Evolutionary conservation across 35 echinoderm and acorn worm species (phyloP), one percentile per base, ranked within the genome.

Genomic region (Holothuria glaberrima): DNA sequence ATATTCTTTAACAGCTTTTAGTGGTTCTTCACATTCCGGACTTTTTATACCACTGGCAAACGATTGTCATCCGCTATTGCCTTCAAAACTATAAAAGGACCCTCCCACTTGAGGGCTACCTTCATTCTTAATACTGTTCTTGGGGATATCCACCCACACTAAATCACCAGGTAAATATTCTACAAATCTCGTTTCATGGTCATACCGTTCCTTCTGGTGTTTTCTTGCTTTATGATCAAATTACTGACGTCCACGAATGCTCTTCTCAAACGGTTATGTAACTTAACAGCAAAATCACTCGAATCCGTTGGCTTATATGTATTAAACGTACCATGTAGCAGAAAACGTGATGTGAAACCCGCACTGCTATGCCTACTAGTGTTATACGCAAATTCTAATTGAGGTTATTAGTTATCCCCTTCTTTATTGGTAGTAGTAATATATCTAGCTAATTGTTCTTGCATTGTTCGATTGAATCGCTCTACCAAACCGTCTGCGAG

Each of bases 331-430:
- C 41, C 48, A 25, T n/a, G 4, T 28, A 50, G 32, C 31, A 94
- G 21, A 58, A 86, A 94, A 58, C 78, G 91, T 65, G 92, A 88
- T 18, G 92, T 21, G 64, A 86, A 87, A 19, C 88, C 92, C 26
- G 92, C 91, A 19, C 84, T 88, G 26, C 68, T 24, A 44, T 92
- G 91, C 21, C 24, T 26, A 6, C 84, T 79, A 14, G 58, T 48
- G 78, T 94, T 91, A 84, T 91, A 94, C 17, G 92, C 92, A 64
- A 86, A 91, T 22, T 68, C 18, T n/a, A 94, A 19, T 50, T 85
- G 88, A 45, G 77, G 74, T 33, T 90, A 71, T 54, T 86, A 69
- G 12, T 86, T 58, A 21, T 67, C 59, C 91, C 91, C 88, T 44
- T 35, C 22, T 14, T 71, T 26, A 33, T 87, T 92, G 27, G 87